Evolutionary conservation across 1,140 invertebrate species (phyloP).

Genomic region (Caenorhabditis tropicalis): DNA sequence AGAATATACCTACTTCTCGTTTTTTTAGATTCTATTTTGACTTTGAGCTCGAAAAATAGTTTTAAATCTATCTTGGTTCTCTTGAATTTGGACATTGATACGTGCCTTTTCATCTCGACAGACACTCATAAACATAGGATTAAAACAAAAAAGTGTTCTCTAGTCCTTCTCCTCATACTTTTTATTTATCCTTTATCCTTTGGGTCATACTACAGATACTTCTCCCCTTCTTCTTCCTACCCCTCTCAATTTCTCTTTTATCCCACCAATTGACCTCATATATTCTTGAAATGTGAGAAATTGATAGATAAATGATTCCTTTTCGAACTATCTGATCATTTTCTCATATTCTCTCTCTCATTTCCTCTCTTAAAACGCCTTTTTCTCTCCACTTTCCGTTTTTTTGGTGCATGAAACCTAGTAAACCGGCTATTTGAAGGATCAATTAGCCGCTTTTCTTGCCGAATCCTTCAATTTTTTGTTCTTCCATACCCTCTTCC

Average conservation of each 20-base stretch:
- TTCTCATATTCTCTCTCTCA: background rate
- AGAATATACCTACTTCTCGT: too few species aligned
- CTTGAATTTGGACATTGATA: too few species aligned
- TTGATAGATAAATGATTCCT: background rate
- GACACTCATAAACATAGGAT: too few species aligned
- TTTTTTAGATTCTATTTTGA: too few species aligned
- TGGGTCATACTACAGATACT: background rate
- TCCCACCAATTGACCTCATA: background rate
- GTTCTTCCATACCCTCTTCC: background rate
- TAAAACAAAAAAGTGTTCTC: too few species aligned
- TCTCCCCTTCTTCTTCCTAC: background rate
- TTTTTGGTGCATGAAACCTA: slow-evolving; percentile 10
- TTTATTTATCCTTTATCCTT: too few species aligned
- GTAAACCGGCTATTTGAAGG: slow-evolving; percentile 29
- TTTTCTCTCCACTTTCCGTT: background rate
- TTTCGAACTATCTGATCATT: background rate
- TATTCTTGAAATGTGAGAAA: background rate
- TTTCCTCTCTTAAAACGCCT: background rate
- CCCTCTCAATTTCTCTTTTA: background rate
- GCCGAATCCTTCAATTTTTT: slow-evolving; percentile 34
- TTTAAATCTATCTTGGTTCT: too few species aligned
- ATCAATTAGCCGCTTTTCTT: slow-evolving; percentile 36
- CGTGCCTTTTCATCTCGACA: too few species aligned
- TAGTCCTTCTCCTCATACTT: too few species aligned
- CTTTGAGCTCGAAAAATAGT: too few species aligned